phyloP scores from a whole-genome alignment of 2,797 vertebrate genomes.

The Nannoperca obscura region DNA sequence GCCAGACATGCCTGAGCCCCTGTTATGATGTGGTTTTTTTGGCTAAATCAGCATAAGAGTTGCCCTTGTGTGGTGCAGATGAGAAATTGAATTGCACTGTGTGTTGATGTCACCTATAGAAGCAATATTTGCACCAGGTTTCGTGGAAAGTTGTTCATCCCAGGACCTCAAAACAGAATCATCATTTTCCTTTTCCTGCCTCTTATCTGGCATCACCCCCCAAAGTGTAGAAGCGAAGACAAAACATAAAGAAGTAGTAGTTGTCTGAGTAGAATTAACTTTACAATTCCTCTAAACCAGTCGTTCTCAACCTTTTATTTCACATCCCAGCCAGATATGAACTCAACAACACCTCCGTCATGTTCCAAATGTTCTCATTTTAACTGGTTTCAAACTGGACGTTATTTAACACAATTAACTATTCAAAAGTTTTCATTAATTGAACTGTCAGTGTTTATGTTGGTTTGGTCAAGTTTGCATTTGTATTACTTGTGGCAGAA shows the following conservation, averaged over 20 bases:
- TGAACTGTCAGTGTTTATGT: too few relatives aligned
- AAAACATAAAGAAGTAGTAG: constrained; percentile 24
- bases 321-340: background rate
- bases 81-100: background rate
- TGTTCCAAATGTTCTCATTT: background rate
- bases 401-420: background rate
- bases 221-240: constrained; percentile 6
- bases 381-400: background rate
- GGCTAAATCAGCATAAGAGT: background rate
- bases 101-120: constrained; percentile 1
- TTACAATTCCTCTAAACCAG: background rate
- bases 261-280: constrained; percentile 11
- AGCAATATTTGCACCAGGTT: constrained; percentile 27
- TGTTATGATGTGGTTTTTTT: constrained; percentile 13
- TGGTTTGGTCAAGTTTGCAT: background rate
- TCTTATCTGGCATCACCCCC: constrained; percentile 18
- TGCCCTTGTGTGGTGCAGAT: constrained; percentile 10
- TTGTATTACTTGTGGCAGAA: background rate
- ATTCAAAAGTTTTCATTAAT: too few relatives aligned
- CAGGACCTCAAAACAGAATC: constrained; percentile 1
- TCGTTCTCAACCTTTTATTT: background rate
- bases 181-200: constrained; percentile 41
- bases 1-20: constrained; percentile 26
- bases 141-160: constrained; percentile 10
- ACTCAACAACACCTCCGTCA: background rate